Base-by-base conservation (phyloP, 2,113 vertebrate species). In the Cervus canadensis region DNA sequence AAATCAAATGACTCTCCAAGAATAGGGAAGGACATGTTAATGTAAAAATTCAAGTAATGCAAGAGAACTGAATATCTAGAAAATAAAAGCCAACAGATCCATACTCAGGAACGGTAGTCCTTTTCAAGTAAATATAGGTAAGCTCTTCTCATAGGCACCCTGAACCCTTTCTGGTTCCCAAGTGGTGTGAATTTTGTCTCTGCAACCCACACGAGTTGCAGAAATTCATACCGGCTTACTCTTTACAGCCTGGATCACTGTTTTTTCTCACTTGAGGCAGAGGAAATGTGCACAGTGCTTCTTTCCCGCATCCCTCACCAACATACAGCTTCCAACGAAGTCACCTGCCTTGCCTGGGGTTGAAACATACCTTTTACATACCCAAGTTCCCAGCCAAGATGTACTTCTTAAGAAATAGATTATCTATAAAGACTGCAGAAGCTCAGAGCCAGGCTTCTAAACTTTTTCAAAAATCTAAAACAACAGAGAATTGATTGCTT, bases 391-490 rank as follows among this genome's bases (percentile, higher is more conserved):
- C 84, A 93, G 45, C 26, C 30, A 91, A 92, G 11, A 60, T 6
- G 23, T 48, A 7, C 60, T 94, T 90, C 62, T 64, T 96, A 89
- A 96, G 76, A 97, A 92, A 91, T 76, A 67, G 2, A 48, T n/a
- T 71, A 43, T 74, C 81, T 52, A 10, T 86, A 94, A 78, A 64
- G 62, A 45, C n/a, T 14, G 5, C 1, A 2, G 36, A 88, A 85
- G 12, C 59, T 95, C 48, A 71, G n/a, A 96, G 94, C 8, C 28
- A 78, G 26, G 12, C 33, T 92, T 87, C 48, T 33, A 78, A 95
- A 90, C 40, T 45, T 60, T 50, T 64, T 7, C 16, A 26, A 56
- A 28, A 71, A 54, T 91, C 57, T 82, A 86, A 90, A 96, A 94
- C 50, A 97, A 84, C 36, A 92, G 13, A 7, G 23, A 74, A n/a